These are phyloP conservation scores for Fistularia commersonii DNA, from an alignment of 2,797 vertebrate species.

Conservation along the genomic window DNA sequence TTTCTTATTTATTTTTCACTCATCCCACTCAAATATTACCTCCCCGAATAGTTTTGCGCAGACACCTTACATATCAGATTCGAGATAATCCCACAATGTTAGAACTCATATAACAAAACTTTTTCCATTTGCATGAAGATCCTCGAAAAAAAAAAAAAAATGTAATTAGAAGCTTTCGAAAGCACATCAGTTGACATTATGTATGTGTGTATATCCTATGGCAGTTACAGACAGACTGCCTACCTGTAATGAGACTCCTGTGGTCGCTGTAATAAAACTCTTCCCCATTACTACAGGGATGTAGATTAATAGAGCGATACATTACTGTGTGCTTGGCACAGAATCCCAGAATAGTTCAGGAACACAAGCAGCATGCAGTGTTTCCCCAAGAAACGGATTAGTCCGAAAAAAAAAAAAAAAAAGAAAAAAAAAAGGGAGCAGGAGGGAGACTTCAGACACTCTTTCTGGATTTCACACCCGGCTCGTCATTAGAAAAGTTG, in stretches of 20 bases:
- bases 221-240: constrained; percentile 19
- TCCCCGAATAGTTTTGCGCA: too few relatives aligned
- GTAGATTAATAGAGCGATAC: constrained; percentile 69
- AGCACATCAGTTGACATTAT: constrained; percentile 5
- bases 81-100: too few relatives aligned
- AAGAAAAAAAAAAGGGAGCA: too few relatives aligned
- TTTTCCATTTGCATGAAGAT: background rate
- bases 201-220: constrained; percentile 4
- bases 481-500: constrained; percentile 54
- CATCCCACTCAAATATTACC: too few relatives aligned
- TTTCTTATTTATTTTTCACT: too few relatives aligned
- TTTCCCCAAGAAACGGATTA: constrained; percentile 55
- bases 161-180: background rate
- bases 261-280: constrained; percentile 56
- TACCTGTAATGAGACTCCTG: constrained; percentile 59
- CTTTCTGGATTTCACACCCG: constrained; percentile 44
- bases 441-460: constrained; percentile 18
- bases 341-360: constrained; percentile 26
- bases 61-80: too few relatives aligned
- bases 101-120: too few relatives aligned
- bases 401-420: constrained; percentile 25
- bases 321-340: constrained; percentile 58
- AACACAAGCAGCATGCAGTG: constrained; percentile 17
- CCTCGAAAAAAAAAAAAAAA: background rate
- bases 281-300: constrained; percentile 54